phyloP scores from a whole-genome alignment of 1,140 invertebrate genomes.

The Eupristina koningsbergeri region DNA sequence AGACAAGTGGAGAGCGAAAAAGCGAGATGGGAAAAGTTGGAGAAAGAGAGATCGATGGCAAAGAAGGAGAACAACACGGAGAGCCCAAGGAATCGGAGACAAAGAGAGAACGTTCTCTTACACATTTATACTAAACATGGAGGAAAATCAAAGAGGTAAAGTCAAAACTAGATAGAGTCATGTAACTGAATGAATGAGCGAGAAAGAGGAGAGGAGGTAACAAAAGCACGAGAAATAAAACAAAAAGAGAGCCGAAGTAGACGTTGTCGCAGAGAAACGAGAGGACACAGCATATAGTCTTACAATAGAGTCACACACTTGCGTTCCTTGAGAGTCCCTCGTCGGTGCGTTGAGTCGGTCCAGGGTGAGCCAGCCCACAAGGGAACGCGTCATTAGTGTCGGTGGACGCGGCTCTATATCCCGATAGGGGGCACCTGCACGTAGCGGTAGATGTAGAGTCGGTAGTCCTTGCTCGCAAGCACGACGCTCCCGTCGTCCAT shows the following conservation, averaged over 20 bases:
- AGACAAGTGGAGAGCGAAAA: too few species aligned
- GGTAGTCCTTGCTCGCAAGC: constrained; percentile 98
- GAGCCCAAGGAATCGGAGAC: not conserved
- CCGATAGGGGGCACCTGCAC: constrained; percentile 90
- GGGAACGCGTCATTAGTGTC: constrained; percentile 54
- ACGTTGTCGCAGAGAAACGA: constrained; percentile 50
- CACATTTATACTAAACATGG: not conserved
- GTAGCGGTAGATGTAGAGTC: constrained; percentile 98
- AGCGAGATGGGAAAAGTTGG: not conserved
- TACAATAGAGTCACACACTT: constrained; percentile 41
- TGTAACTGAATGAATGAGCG: not conserved
- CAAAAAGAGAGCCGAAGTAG: constrained; percentile 57
- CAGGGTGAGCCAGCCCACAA: not conserved
- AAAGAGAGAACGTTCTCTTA: not conserved
- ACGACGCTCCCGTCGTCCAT: constrained; percentile 99
- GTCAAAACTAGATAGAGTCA: not conserved
- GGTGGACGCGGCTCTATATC: constrained; percentile 76
- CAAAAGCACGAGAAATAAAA: constrained; percentile 48
- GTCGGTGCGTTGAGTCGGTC: not conserved
- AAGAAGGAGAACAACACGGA: not conserved
- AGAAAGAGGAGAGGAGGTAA: constrained; percentile 3
- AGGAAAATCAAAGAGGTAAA: not conserved
- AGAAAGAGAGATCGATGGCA: not conserved
- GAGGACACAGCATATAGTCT: constrained; percentile 36
- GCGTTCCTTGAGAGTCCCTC: constrained; percentile 38